Evolutionary conservation across 35 echinoderm and acorn worm species (phyloP).

Genomic region (Lytechinus pictus): DNA sequence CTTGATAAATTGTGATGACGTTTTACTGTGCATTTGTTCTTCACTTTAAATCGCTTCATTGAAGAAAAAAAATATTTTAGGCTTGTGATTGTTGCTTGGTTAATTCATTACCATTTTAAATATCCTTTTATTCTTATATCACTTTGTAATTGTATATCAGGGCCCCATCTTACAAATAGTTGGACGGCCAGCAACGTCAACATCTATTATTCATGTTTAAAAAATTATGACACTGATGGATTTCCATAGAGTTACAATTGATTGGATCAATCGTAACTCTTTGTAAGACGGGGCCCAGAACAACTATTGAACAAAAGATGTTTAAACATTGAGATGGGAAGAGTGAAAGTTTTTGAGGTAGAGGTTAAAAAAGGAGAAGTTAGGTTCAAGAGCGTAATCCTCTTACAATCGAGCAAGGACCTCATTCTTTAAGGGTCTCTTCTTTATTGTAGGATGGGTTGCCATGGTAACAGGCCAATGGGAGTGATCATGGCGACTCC

Average conservation of each 20-base stretch:
- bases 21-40: background rate
- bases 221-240: too few species aligned
- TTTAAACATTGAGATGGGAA: background rate
- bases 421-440: constrained; percentile 2
- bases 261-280: too few species aligned
- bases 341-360: background rate
- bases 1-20: background rate
- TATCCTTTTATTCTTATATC: background rate
- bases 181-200: too few species aligned
- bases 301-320: too few species aligned
- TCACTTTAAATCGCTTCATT: background rate
- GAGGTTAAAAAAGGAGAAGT: background rate
- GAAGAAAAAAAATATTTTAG: background rate
- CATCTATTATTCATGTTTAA: too few species aligned
- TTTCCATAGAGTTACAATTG: too few species aligned
- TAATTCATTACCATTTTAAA: background rate
- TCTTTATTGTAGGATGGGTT: constrained; percentile 16
- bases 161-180: too few species aligned
- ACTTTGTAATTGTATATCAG: too few species aligned
- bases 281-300: too few species aligned
- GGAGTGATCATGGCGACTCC: constrained; percentile 7
- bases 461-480: constrained; percentile 15
- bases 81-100: background rate
- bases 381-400: constrained; percentile 22
- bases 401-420: constrained; percentile 24